Conservation (phyloP, 2,888 invertebrate species). For the Pseudococcus longispinus region DNA sequence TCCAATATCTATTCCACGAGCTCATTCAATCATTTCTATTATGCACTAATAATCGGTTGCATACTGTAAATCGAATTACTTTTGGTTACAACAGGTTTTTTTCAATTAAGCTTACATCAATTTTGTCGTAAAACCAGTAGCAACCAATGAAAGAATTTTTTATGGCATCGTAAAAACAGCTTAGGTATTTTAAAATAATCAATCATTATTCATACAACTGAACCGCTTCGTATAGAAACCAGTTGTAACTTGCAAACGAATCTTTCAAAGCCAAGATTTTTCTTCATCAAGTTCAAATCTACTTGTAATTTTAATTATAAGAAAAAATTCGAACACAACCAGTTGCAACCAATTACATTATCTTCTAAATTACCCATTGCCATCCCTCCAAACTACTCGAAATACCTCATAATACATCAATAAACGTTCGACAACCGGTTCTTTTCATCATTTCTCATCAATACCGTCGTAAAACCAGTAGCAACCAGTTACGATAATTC, state of each 20-base stretch:
- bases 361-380: background rate
- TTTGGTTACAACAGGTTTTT: background rate
- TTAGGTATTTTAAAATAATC: background rate
- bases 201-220: background rate
- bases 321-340: background rate
- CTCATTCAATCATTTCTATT: background rate
- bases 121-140: background rate
- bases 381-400: background rate
- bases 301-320: background rate
- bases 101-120: background rate
- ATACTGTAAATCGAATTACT: background rate
- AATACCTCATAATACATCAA: background rate
- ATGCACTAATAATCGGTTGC: background rate
- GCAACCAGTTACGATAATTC: background rate
- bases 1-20: background rate
- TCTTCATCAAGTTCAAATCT: no score
- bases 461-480: background rate
- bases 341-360: background rate
- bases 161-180: background rate
- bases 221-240: background rate
- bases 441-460: background rate
- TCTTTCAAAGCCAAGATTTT: no score
- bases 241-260: background rate
- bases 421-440: background rate
- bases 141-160: background rate